Evolutionary conservation across 2,113 vertebrate species (phyloP).

Genomic region (Apteryx mantelli): DNA sequence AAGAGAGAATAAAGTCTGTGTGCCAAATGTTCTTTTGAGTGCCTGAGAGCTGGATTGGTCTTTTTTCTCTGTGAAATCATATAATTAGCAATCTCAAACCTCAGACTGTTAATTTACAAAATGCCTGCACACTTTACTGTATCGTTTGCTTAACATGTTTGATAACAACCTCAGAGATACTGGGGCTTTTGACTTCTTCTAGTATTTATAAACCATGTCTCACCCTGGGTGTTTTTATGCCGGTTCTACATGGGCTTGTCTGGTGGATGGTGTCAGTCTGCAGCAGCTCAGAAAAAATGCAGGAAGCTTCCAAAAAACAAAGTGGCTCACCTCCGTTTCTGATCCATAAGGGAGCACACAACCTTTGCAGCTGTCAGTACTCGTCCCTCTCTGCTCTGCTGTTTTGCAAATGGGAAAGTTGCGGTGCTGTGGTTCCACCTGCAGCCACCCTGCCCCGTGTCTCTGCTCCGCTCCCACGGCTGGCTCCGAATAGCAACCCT

Average conservation of each 20-base stretch:
- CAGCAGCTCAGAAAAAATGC: neutral
- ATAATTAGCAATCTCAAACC: conserved; percentile 46
- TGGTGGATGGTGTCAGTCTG: neutral
- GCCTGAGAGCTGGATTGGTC: conserved; percentile 49
- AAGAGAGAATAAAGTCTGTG: conserved; percentile 37
- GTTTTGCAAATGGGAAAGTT: accelerated
- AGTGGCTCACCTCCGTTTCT: neutral
- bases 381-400: accelerated
- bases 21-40: conserved; percentile 62
- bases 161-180: conserved; percentile 31
- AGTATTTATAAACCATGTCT: neutral
- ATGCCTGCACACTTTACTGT: conserved; percentile 43
- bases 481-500: neutral
- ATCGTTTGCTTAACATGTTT: conserved; percentile 53
- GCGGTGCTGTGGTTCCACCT: accelerated
- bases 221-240: neutral
- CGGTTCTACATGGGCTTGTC: neutral
- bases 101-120: conserved; percentile 54
- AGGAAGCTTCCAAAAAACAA: neutral
- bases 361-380: neutral
- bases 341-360: accelerated
- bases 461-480: neutral
- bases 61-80: conserved; percentile 59
- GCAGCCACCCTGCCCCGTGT: too few species aligned
- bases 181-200: conserved; percentile 15